These are phyloP conservation scores for Phylloscopus collybita DNA, from an alignment of 2,797 vertebrate genomes.

Conservation along the genomic window DNA sequence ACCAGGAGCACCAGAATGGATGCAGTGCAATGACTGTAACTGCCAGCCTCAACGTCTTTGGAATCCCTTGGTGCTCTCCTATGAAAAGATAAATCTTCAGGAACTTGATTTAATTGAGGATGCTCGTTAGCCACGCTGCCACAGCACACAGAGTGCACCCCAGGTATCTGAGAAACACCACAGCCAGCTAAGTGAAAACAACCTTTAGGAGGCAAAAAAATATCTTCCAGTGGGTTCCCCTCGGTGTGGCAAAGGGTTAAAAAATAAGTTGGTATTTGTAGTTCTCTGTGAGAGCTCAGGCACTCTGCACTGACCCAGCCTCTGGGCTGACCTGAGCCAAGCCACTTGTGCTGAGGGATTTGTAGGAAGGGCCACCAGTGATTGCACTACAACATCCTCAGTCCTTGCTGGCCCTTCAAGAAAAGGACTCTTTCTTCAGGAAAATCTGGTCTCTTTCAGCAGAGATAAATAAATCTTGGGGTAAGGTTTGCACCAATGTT, in stretches of 20 bases:
- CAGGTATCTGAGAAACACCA: neutral
- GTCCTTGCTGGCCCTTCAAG: neutral
- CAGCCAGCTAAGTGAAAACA: neutral
- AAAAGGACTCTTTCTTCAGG: neutral
- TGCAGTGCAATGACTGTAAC: neutral
- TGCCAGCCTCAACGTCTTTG: neutral
- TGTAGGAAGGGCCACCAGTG: neutral
- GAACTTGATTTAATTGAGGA: conserved; percentile 19
- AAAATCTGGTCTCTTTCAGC: neutral
- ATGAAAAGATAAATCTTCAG: neutral
- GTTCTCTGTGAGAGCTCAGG: neutral
- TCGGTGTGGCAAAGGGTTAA: neutral
- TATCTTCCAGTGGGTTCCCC: neutral
- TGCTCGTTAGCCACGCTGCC: conserved; percentile 1
- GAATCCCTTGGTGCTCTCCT: neutral
- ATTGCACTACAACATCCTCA: neutral
- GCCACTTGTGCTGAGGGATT: neutral
- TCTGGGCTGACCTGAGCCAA: neutral
- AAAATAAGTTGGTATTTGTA: neutral
- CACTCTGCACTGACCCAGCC: neutral
- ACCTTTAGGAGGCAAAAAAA: neutral
- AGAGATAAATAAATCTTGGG: neutral
- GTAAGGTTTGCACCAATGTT: neutral
- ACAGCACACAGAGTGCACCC: neutral
- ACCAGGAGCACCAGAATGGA: conserved; percentile 14